Evolutionary conservation across 1,140 invertebrate genomes (phyloP).

Genomic region (Frieseomelitta varia): DNA sequence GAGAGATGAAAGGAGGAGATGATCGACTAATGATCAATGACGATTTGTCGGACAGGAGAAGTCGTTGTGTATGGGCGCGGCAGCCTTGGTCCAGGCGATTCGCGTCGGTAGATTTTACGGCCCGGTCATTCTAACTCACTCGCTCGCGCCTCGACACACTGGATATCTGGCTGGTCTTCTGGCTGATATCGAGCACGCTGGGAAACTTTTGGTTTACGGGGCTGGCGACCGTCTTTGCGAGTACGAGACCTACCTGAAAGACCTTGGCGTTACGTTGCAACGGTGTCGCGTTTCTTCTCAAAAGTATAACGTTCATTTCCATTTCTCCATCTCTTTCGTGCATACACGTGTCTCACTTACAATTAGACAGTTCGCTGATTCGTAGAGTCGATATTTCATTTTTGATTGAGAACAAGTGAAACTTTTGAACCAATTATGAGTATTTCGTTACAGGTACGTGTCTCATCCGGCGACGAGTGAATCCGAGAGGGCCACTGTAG

Average conservation of each 20-base stretch:
- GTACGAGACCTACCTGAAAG: constrained; percentile 72
- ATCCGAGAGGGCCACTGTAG: constrained; percentile 87
- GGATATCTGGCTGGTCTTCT: constrained; percentile 88
- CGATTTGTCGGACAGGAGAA: constrained; percentile 83
- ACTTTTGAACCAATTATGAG: background rate
- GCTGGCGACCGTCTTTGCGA: constrained; percentile 77
- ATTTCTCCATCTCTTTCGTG: background rate
- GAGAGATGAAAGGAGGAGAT: background rate
- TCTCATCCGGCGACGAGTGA: constrained; percentile 65
- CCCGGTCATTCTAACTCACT: constrained; percentile 89
- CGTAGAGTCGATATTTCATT: too few species aligned
- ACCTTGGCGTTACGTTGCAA: constrained; percentile 69
- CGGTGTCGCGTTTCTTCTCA: constrained; percentile 79
- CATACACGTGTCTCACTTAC: too few species aligned
- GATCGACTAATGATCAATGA: background rate
- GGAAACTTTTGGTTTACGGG: constrained; percentile 84
- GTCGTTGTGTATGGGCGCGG: constrained; percentile 89
- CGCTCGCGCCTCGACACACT: constrained; percentile 88
- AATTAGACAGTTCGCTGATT: background rate
- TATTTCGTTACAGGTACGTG: constrained; percentile 63
- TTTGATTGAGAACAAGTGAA: too few species aligned
- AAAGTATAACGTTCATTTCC: constrained; percentile 60
- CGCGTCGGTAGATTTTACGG: constrained; percentile 85
- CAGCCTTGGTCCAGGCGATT: constrained; percentile 86
- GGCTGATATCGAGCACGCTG: constrained; percentile 84